Evolutionary conservation across 1,140 invertebrate species (phyloP), one percentile per base, ranked within the genome.

Genomic region (Drosophila sp.): DNA sequence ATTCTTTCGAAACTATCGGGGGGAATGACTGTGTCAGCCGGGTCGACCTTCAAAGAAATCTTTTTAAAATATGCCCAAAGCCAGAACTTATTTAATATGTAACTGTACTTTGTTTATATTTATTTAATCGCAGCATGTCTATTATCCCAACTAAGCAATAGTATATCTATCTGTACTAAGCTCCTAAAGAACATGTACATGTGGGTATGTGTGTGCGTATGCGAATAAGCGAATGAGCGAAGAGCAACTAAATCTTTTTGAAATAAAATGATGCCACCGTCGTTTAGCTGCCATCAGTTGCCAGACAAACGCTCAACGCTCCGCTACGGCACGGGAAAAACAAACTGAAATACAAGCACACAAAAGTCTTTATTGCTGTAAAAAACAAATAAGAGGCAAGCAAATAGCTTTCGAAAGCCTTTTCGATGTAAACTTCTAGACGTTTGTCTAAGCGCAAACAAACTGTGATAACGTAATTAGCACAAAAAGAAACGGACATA

Each of bases 241-340:
- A 61, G 54, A 41, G 40, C 72, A 65, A 66, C 79, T 89, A 89
- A 76, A 87, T 89, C 74, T 87, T 76, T 43, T 73, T 53, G 41
- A 67, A 65, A 89, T 87, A 87, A 87, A 87, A 87, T 87, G 79
- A 80, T 83, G 79, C 72, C 72, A 34, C 58, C 66, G 57, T 43
- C 38, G 61, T 61, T 59, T 48, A 53, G 50, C 73, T 83, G 72
- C 62, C 70, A 73, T 89, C 83, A 89, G 83, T 89, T 66, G 76
- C 41, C 51, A 72, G 84, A 67, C 75, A 81, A 76, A 76, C 82
- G 78, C 69, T 72, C 61, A 89, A 74, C 86, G 72, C 76, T 77
- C 48, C 76, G 69, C 54, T 61, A 43, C 78, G 69, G 40, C 72
- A 71, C 66, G 53, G 50, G 32, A 62, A 64, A 72, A 72, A 25